Base-by-base conservation (phyloP, 2,888 invertebrate species). In the Ochropacha duplaris region DNA sequence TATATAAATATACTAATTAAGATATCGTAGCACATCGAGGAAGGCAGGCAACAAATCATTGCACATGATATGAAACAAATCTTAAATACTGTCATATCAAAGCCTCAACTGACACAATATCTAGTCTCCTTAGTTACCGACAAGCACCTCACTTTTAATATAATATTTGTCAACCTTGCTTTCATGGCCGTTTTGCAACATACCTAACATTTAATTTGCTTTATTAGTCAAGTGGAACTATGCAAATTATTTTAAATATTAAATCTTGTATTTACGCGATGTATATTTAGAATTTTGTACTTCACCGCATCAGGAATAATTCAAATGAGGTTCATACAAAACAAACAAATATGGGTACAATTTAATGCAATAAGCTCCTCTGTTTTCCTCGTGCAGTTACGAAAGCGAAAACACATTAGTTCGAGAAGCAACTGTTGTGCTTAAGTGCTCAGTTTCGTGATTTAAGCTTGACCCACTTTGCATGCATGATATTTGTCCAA, bases 131-230 rank as follows among this genome's bases (percentile, higher is more conserved):
- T 71, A 64, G 9, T 44, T 44, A 19, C 44, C 44, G 16, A 19
- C 19, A 1, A 19, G 19, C 72, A 72, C 69, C 71, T 72, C 73
- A 62, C 58, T 62, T 63, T 52, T 58, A 54, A 61, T 60, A 44
- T 76, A 71, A 44, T 76, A 71, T 78, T 80, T 79, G 79, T 72
- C 77, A 82, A 80, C 84, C 86, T 86, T 81, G 83, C 57, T 31
- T 61, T 72, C 84, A 84, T 36, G 83, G 86, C 52, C 78, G 49
- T 57, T 51, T 24, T 22, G 50, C 39, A 59, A 61, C 55, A 44
- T n/a, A 61, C 55, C 16, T n/a, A 44, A 44, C 16, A 73, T 68
- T 71, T 60, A 70, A 64, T 68, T 66, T 63, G 64, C 60, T 67
- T 66, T 65, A 61, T 65, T 65, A 62, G 56, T 65, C 68, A 71